A percentile compares a stretch with the other conserved stretches of the same genome.
Conservation (phyloP, 2,113 vertebrate genomes). For the Rhea pennata region DNA sequence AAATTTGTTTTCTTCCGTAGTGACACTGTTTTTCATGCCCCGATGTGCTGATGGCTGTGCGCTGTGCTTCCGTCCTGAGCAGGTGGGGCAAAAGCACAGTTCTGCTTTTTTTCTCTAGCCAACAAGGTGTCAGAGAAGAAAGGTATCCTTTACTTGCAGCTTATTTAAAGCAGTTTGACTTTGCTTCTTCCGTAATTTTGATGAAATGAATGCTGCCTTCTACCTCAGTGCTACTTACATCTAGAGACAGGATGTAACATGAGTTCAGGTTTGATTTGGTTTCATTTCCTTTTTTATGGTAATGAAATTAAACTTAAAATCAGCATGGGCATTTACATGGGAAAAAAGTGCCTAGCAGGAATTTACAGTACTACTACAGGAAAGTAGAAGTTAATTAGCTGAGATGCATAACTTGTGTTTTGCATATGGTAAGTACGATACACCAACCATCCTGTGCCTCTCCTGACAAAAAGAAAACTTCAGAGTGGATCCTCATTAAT, state of each 20-base stretch:
- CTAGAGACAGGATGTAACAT: not conserved
- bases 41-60: not conserved
- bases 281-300: conserved; percentile 39
- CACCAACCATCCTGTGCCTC: not conserved
- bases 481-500: not conserved
- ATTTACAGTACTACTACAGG: not conserved
- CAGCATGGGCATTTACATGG: conserved; percentile 43
- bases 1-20: not conserved
- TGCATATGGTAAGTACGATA: conserved; percentile 12
- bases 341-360: conserved; percentile 41
- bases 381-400: conserved; percentile 23
- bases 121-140: not conserved
- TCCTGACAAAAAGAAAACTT: not conserved
- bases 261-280: conserved; percentile 17
- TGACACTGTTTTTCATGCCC: not conserved
- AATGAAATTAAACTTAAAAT: conserved; percentile 21
- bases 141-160: not conserved
- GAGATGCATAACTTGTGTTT: conserved; percentile 4
- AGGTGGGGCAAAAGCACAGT: not conserved
- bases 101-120: not conserved
- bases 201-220: not conserved
- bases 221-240: not conserved
- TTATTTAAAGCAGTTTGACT: not conserved
- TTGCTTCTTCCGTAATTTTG: conserved; percentile 16
- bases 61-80: not conserved